These are phyloP conservation scores for Menidia beryllina DNA, from an alignment of 2,113 vertebrate genomes.

Conservation along the genomic window DNA sequence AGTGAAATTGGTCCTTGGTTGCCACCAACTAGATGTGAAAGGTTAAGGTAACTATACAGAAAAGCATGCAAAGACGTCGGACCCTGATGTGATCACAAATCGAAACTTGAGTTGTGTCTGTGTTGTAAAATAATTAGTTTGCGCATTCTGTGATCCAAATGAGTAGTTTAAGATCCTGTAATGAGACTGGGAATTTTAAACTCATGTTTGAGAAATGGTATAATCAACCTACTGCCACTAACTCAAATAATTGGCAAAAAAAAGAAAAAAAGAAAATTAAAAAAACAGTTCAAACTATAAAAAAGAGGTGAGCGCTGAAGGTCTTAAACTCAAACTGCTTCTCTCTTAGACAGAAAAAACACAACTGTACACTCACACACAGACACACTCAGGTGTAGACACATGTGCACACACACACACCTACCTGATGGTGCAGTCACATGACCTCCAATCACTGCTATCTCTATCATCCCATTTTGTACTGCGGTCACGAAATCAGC, in stretches of 20 bases:
- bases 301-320: not conserved
- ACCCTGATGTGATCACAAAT: not conserved
- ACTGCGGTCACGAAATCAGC: conserved; percentile 63
- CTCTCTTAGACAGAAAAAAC: conserved; percentile 3
- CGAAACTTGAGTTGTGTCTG: not conserved
- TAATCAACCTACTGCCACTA: too few species aligned
- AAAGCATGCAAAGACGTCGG: not conserved
- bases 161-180: too few species aligned
- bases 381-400: conserved; percentile 17
- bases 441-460: conserved; percentile 60
- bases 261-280: not conserved
- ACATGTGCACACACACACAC: conserved; percentile 35
- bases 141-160: too few species aligned
- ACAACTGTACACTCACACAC: not conserved
- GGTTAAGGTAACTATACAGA: not conserved
- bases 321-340: not conserved
- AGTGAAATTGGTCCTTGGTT: too few species aligned
- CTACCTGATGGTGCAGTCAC: conserved; percentile 66
- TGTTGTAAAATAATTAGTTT: not conserved
- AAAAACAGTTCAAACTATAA: not conserved
- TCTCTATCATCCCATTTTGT: conserved; percentile 62
- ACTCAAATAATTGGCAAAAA: too few species aligned
- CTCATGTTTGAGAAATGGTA: too few species aligned
- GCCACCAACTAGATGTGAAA: not conserved
- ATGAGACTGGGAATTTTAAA: too few species aligned